Evolutionary conservation across 2,797 vertebrate species (phyloP), one percentile per base, ranked within the genome.

Genomic region (Cirrhinus mrigala): DNA sequence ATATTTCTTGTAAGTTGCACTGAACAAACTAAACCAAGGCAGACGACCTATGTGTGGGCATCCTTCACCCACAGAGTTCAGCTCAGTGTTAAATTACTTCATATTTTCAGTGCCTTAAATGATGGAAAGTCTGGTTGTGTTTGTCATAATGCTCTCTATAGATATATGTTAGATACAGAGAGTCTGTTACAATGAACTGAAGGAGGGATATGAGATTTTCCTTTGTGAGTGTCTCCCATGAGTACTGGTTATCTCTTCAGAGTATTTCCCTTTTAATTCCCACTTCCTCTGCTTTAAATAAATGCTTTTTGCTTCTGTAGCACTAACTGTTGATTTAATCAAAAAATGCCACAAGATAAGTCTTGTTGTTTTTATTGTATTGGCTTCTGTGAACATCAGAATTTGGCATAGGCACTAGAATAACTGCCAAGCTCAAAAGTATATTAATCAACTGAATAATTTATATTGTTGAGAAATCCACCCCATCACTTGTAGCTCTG

Each of bases 21-120:
- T 37, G 79, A 68, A 20, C 50, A 70, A 70, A 27, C 79, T 29
- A 70, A 20, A 54, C 64, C 44, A 50, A 79, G 40, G 44, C 56
- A 66, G 54, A 82, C 54, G 48, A 73, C 60, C 52, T 29, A 2
- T 29, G 37, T 73, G 68, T 73, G 52, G 80, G 68, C 56, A 70
- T 82, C 37, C 11, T n/a, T 74, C 7, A 62, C 81, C 54, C 69
- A 40, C 58, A 75, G 71, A 50, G 56, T 75, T 64, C 70, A 75
- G 44, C 37, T 74, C 54, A 60, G 71, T 64, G 40, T 83, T 83
- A 52, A 83, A 75, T 81, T 0, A 75, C 56, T 52, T 48, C 62
- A 62, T 50, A 37, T 44, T 37, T 81, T 54, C 10, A 56, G 27
- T 56, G 22, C 22, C 44, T 27, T 37, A 12, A 58, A 62, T 64